These are phyloP conservation scores for Ephestia elutella DNA, from an alignment of 1,140 invertebrate species.

Conservation along the genomic window DNA sequence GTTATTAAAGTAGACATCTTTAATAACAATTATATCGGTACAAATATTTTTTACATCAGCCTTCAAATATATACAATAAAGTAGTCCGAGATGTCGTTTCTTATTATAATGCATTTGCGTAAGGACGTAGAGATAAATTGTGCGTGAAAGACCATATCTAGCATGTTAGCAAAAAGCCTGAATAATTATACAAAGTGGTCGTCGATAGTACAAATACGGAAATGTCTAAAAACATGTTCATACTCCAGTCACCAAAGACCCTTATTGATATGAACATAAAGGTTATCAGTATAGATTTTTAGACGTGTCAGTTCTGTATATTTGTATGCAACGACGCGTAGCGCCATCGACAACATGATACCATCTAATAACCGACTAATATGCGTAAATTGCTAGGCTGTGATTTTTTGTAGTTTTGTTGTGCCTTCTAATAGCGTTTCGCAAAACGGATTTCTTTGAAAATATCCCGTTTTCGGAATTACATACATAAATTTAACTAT, in stretches of 20 bases:
- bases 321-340: slow-evolving; percentile 12
- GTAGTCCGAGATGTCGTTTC: background rate
- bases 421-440: background rate
- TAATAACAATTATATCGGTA: no score
- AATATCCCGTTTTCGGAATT: background rate
- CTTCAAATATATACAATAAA: no score
- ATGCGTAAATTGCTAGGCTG: slow-evolving; percentile 8
- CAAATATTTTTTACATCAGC: no score
- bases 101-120: background rate
- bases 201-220: background rate
- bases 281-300: background rate
- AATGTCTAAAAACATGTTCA: background rate
- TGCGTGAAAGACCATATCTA: slow-evolving; percentile 15
- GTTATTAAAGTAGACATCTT: no score
- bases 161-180: slow-evolving; percentile 3
- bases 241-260: background rate
- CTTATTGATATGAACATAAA: background rate
- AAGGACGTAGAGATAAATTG: slow-evolving; percentile 12
- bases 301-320: background rate
- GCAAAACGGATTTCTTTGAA: background rate
- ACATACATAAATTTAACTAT: background rate
- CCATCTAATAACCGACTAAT: slow-evolving; percentile 11
- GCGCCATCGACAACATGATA: slow-evolving; percentile 14
- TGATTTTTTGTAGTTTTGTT: slow-evolving; percentile 4
- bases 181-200: slow-evolving; percentile 6